These are phyloP conservation scores for Anthopleura sola DNA, from an alignment of 64 coral and sea anemone species.

Conservation along the genomic window DNA sequence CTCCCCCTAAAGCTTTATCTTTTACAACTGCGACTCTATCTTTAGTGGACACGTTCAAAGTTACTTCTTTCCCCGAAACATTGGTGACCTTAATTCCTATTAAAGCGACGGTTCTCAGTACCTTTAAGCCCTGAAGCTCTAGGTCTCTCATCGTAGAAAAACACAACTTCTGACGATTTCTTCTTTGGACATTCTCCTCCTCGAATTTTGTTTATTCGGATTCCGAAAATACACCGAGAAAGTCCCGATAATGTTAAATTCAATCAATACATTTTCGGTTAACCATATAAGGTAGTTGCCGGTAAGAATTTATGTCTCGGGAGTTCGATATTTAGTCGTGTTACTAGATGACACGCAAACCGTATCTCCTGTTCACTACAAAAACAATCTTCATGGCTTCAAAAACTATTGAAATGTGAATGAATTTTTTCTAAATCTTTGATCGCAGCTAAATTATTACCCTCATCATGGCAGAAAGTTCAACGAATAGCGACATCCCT, in stretches of 20 bases:
- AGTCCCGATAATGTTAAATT: background rate
- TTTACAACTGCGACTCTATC: slow-evolving; percentile 66
- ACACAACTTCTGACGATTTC: background rate
- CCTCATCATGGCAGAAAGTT: slow-evolving; percentile 45
- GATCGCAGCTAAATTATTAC: background rate
- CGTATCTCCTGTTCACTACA: slow-evolving; percentile 1
- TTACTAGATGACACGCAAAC: slow-evolving; percentile 2
- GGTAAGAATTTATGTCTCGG: background rate
- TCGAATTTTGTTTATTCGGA: background rate
- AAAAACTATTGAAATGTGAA: slow-evolving; percentile 21
- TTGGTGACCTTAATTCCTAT: slow-evolving; percentile 60
- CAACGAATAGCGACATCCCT: slow-evolving; percentile 52
- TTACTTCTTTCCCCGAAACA: slow-evolving; percentile 70
- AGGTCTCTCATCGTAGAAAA: slow-evolving; percentile 78
- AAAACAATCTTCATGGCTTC: background rate
- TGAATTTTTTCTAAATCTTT: background rate
- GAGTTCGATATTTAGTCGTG: background rate
- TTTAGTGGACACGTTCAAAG: slow-evolving; percentile 57
- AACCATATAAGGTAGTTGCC: background rate
- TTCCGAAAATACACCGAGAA: background rate
- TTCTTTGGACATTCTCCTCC: background rate
- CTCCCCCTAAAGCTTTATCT: slow-evolving; percentile 72
- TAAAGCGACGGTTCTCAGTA: slow-evolving; percentile 71
- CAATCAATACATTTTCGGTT: background rate
- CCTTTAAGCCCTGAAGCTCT: slow-evolving; percentile 89